Conservation (phyloP, 2,888 invertebrate species). For the Drosophila diplacantha region DNA sequence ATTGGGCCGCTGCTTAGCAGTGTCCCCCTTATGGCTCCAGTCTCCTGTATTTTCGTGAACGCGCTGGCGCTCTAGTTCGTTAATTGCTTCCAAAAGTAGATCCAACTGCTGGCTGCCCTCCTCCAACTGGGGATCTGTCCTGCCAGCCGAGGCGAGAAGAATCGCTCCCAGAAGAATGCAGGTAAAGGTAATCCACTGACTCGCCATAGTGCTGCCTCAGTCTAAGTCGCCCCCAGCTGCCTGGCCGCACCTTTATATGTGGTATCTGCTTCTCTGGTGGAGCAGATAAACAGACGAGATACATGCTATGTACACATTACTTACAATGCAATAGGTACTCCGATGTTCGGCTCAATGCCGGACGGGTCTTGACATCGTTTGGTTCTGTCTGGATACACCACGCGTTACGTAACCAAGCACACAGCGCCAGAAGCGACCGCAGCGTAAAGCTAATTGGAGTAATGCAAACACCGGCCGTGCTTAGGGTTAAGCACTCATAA, state of each 20-base stretch:
- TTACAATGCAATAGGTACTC: slow-evolving; percentile 5
- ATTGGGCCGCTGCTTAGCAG: slow-evolving; percentile 35
- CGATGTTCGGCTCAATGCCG: slow-evolving; percentile 15
- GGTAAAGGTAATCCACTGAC: slow-evolving; percentile 7
- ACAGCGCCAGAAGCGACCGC: slow-evolving; percentile 1
- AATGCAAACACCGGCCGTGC: background rate
- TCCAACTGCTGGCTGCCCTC: slow-evolving; percentile 28
- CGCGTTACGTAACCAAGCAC: slow-evolving; percentile 6
- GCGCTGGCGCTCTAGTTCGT: slow-evolving; percentile 47
- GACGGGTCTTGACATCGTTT: slow-evolving; percentile 25
- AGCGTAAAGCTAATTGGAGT: background rate
- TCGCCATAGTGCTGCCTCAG: slow-evolving; percentile 7
- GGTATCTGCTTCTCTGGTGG: background rate
- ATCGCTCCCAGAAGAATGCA: background rate
- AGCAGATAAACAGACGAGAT: background rate
- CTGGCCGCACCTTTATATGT: slow-evolving; percentile 6
- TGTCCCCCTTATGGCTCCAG: background rate
- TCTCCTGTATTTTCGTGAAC: background rate
- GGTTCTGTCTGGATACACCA: slow-evolving; percentile 10
- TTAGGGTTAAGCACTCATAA: background rate
- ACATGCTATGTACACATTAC: background rate
- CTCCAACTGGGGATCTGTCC: background rate
- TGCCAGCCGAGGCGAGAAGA: background rate
- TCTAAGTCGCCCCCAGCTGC: background rate
- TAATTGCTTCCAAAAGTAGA: slow-evolving; percentile 44